Evolutionary conservation across 2,797 vertebrate species (phyloP).

Genomic region (Mionectes olivaceus): DNA sequence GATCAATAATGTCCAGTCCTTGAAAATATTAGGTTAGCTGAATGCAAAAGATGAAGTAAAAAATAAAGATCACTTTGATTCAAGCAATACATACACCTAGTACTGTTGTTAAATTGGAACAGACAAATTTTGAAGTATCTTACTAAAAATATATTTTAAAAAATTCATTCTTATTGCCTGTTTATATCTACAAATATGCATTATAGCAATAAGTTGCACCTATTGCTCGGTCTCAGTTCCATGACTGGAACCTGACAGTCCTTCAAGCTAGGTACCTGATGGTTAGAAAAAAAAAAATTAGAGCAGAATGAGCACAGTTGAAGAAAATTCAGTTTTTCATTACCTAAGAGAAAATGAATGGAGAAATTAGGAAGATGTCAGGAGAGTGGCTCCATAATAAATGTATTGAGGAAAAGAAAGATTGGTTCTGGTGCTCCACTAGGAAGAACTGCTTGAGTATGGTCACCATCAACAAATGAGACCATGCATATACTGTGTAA

Average conservation of each 20-base stretch:
- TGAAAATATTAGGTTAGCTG: neutral
- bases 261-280: neutral
- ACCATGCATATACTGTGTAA: neutral
- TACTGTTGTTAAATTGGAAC: neutral
- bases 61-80: neutral
- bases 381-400: neutral
- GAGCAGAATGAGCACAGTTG: neutral
- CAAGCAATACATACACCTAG: neutral
- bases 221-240: neutral
- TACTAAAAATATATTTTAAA: neutral
- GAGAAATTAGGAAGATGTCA: neutral
- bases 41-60: neutral
- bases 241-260: neutral
- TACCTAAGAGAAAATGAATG: neutral
- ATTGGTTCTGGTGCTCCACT: neutral
- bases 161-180: neutral
- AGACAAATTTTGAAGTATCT: neutral
- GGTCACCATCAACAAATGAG: neutral
- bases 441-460: neutral
- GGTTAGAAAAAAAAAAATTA: neutral
- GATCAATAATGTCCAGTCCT: conserved; percentile 45
- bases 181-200: neutral
- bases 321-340: neutral
- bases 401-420: neutral
- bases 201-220: neutral